Percentiles rank a stretch among this genome's conserved stretches.
These are phyloP conservation scores for Acleris sparsana DNA, from an alignment of 2,888 invertebrate genomes.

Conservation along the genomic window DNA sequence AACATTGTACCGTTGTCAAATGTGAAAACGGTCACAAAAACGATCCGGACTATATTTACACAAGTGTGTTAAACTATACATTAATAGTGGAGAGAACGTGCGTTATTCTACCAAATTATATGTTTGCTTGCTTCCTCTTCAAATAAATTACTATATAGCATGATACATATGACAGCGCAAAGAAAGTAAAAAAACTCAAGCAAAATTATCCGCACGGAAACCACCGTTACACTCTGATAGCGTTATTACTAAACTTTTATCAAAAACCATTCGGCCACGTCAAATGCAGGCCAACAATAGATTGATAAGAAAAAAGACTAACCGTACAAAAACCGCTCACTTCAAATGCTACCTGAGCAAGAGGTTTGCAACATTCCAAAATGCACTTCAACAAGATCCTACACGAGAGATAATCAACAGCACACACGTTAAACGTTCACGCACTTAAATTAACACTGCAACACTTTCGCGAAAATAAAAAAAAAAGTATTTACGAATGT, in stretches of 20 bases:
- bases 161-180: slow-evolving; percentile 9
- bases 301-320: slow-evolving; percentile 64
- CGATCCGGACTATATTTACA: slow-evolving; percentile 42
- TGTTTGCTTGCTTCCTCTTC: slow-evolving; percentile 20
- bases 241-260: slow-evolving; percentile 41
- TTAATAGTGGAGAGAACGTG: slow-evolving; percentile 34
- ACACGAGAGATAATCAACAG: slow-evolving; percentile 47
- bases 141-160: slow-evolving; percentile 5
- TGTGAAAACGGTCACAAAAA: slow-evolving; percentile 38
- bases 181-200: slow-evolving; percentile 9
- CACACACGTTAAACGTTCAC: slow-evolving; percentile 53
- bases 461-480: slow-evolving; percentile 58
- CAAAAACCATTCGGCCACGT: slow-evolving; percentile 52
- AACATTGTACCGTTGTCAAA: slow-evolving; percentile 17
- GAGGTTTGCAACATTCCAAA: slow-evolving; percentile 72
- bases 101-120: slow-evolving; percentile 22
- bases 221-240: slow-evolving; percentile 40
- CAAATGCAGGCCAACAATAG: slow-evolving; percentile 42
- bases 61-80: slow-evolving; percentile 44
- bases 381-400: slow-evolving; percentile 50
- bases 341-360: slow-evolving; percentile 54
- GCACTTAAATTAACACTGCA: slow-evolving; percentile 54
- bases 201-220: slow-evolving; percentile 39
- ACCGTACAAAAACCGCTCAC: slow-evolving; percentile 66
- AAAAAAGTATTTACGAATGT: slow-evolving; percentile 61